Evolutionary conservation across 2,797 vertebrate species (phyloP).

Genomic region (Delichon dasypus): DNA sequence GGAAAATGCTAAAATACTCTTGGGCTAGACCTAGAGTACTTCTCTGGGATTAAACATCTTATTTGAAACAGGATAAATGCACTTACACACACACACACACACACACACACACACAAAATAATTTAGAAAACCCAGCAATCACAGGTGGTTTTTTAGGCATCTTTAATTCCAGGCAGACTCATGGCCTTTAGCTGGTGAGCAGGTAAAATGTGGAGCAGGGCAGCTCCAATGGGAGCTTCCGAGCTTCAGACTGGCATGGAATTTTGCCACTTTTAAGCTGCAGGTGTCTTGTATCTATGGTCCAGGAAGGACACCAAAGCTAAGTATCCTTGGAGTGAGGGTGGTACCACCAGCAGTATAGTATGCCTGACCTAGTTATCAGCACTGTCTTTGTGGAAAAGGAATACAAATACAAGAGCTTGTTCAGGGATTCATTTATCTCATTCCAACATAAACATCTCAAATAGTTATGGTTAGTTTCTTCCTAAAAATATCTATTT

Average conservation of each 20-base stretch:
- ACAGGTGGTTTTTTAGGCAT: not conserved
- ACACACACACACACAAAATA: not conserved
- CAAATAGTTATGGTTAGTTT: not conserved
- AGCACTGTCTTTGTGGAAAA: not conserved
- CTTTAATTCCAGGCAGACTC: not conserved
- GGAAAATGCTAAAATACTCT: not conserved
- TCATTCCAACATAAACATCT: not conserved
- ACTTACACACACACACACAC: not conserved
- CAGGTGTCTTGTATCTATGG: not conserved
- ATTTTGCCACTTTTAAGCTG: not conserved
- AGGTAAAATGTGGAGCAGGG: not conserved
- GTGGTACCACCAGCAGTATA: rapidly evolving
- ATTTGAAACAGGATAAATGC: not conserved
- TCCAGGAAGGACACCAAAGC: not conserved
- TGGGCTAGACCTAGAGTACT: not conserved
- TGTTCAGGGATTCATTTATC: not conserved
- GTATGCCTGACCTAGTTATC: not conserved
- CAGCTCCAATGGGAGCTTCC: not conserved
- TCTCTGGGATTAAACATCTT: not conserved
- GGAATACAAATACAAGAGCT: not conserved
- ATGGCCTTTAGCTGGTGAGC: not conserved
- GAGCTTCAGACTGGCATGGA: not conserved
- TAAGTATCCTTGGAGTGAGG: not conserved
- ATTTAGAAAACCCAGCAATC: not conserved
- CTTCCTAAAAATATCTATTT: not conserved